Percentiles rank a stretch among this genome's conserved stretches.
Evolutionary conservation across 2,888 invertebrate genomes (phyloP).

Genomic region (Trachelus tabidus): DNA sequence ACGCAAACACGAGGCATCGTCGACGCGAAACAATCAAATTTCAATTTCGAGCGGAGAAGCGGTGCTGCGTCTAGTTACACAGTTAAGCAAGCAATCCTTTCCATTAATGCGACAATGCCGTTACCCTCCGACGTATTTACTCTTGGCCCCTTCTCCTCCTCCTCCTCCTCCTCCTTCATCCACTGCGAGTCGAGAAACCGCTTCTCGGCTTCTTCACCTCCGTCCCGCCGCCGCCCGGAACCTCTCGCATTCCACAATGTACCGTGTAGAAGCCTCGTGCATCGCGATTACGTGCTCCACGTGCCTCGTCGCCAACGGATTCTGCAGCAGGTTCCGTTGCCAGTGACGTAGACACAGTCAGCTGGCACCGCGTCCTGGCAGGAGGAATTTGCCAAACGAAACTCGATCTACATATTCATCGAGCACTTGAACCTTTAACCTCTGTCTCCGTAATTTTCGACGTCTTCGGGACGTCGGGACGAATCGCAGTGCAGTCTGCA

Average conservation of each 20-base stretch:
- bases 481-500: background rate
- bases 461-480: background rate
- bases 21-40: slow-evolving; percentile 59
- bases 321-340: no score
- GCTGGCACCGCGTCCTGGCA: no score
- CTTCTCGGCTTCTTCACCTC: background rate
- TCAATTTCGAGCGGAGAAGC: slow-evolving; percentile 61
- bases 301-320: background rate
- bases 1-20: slow-evolving; percentile 29
- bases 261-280: no score
- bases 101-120: slow-evolving; percentile 62
- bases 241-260: background rate
- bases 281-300: background rate
- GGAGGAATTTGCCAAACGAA: slow-evolving; percentile 11
- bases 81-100: slow-evolving; percentile 62
- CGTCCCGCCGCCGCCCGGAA: background rate
- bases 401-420: slow-evolving; percentile 48
- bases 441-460: background rate
- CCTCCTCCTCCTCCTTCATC: background rate
- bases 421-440: slow-evolving; percentile 2
- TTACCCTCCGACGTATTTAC: slow-evolving; percentile 55
- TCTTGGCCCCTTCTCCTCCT: slow-evolving; percentile 16
- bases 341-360: no score
- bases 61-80: slow-evolving; percentile 50
- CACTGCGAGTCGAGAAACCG: slow-evolving; percentile 10